Evolutionary conservation across 2,888 invertebrate genomes (phyloP).

Genomic region (Cataglyphis livida): DNA sequence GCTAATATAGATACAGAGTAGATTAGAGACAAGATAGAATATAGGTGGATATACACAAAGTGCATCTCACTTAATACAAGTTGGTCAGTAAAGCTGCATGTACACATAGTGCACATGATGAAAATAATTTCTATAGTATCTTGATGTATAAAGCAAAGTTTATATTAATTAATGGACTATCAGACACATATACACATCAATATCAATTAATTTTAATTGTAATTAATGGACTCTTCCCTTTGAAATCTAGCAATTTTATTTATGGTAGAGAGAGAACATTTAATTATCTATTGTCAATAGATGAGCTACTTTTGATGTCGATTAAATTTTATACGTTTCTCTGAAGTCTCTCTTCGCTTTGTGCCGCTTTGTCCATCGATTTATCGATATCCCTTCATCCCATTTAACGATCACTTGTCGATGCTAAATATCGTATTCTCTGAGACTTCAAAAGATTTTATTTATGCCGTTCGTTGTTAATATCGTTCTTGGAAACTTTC

Average conservation of each 20-base stretch:
- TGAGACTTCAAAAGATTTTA: slow-evolving; percentile 45
- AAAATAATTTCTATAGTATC: slow-evolving; percentile 3
- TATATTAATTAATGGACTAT: slow-evolving; percentile 14
- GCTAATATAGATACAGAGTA: slow-evolving; percentile 7
- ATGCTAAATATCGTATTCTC: slow-evolving; percentile 2
- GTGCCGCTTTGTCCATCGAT: background rate
- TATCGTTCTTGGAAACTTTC: slow-evolving; percentile 35
- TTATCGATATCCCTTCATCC: background rate
- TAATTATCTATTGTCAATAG: background rate
- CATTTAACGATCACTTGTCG: slow-evolving; percentile 15
- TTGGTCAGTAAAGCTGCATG: background rate
- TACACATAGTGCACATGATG: background rate
- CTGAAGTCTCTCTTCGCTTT: background rate
- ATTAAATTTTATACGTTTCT: slow-evolving; percentile 9
- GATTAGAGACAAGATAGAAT: background rate
- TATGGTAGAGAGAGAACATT: background rate
- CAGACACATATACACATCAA: background rate
- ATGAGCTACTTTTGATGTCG: background rate
- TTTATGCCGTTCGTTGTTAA: slow-evolving; percentile 37
- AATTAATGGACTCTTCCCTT: background rate
- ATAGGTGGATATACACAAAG: background rate
- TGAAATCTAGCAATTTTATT: background rate
- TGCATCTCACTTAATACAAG: slow-evolving; percentile 15
- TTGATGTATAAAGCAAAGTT: slow-evolving; percentile 15
- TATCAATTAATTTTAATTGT: slow-evolving; percentile 3